Evolutionary conservation across 1,140 invertebrate species (phyloP).

Genomic region (Rhizoglyphus robini): DNA sequence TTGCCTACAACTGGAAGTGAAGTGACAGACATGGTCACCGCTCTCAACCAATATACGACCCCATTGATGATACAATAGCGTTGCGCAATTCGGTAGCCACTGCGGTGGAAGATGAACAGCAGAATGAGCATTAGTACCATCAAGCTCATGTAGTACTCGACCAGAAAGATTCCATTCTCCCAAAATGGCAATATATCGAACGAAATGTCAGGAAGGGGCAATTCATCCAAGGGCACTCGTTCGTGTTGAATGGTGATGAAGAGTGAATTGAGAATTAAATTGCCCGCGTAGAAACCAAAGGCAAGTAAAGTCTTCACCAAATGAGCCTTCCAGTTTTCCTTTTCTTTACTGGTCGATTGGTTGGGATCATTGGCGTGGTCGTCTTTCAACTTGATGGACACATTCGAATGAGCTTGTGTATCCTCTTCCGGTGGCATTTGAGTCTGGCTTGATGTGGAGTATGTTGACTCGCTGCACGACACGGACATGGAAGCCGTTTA

Average conservation of each 20-base stretch:
- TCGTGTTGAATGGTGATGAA: slow-evolving; percentile 69
- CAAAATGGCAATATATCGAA: slow-evolving; percentile 53
- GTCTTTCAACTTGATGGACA: too few relatives aligned
- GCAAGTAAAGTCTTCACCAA: background rate
- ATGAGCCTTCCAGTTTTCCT: background rate
- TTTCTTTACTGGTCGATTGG: too few relatives aligned
- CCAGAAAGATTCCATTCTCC: slow-evolving; percentile 63
- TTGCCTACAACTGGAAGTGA: slow-evolving; percentile 57
- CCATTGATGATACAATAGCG: slow-evolving; percentile 66
- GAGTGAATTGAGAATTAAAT: slow-evolving; percentile 31
- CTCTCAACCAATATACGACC: slow-evolving; percentile 66
- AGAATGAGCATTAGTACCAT: slow-evolving; percentile 54
- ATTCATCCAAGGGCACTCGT: slow-evolving; percentile 56
- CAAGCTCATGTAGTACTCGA: slow-evolving; percentile 69
- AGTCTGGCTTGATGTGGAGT: too few relatives aligned
- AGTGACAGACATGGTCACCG: slow-evolving; percentile 74
- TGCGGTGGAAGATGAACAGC: slow-evolving; percentile 63
- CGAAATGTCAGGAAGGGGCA: slow-evolving; percentile 61
- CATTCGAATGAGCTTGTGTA: too few relatives aligned
- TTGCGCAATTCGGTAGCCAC: slow-evolving; percentile 67
- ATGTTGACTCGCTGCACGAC: too few relatives aligned
- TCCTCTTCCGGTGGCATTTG: too few relatives aligned
- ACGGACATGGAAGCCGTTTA: too few relatives aligned
- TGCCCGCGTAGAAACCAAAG: background rate
- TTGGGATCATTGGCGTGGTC: too few relatives aligned